Evolutionary conservation across 2,888 invertebrate species (phyloP).

Genomic region (Aphrophora alni): DNA sequence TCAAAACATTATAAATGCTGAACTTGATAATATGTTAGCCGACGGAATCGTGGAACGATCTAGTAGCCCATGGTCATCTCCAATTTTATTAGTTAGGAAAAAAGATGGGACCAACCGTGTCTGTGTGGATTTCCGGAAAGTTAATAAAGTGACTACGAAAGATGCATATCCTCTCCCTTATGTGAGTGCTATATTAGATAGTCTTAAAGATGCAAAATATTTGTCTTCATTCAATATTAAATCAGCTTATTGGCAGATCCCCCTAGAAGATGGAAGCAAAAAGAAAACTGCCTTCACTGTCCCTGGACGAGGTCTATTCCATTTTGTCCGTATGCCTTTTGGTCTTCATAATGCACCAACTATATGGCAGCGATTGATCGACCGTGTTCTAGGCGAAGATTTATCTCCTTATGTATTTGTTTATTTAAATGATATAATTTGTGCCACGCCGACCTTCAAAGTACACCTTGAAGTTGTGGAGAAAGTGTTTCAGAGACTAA

Average conservation of each 20-base stretch:
- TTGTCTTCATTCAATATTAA: conserved; percentile 42
- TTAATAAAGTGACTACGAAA: too few species aligned
- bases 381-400: conserved; percentile 42
- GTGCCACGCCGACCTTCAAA: conserved; percentile 21
- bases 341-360: conserved; percentile 42
- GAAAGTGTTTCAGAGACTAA: not conserved
- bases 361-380: conserved; percentile 45
- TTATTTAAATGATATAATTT: conserved; percentile 43
- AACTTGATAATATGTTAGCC: conserved; percentile 48
- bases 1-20: conserved; percentile 41
- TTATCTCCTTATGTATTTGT: conserved; percentile 41
- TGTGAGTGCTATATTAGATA: conserved; percentile 42
- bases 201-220: conserved; percentile 34
- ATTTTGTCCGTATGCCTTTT: conserved; percentile 45
- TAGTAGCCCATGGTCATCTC: too few species aligned
- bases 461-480: too few species aligned
- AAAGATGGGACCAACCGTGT: conserved; percentile 44
- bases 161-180: too few species aligned
- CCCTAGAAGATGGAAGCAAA: conserved; percentile 29
- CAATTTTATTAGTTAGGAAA: too few species aligned
- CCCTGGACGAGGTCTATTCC: conserved; percentile 19
- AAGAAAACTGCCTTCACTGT: conserved; percentile 47
- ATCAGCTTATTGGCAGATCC: conserved; percentile 46
- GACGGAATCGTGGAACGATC: conserved; percentile 48
- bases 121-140: conserved; percentile 43